Percentiles rank a stretch among this genome's conserved stretches.
Evolutionary conservation across 2,888 invertebrate genomes (phyloP).

Genomic region (Oligia fasciuncula): DNA sequence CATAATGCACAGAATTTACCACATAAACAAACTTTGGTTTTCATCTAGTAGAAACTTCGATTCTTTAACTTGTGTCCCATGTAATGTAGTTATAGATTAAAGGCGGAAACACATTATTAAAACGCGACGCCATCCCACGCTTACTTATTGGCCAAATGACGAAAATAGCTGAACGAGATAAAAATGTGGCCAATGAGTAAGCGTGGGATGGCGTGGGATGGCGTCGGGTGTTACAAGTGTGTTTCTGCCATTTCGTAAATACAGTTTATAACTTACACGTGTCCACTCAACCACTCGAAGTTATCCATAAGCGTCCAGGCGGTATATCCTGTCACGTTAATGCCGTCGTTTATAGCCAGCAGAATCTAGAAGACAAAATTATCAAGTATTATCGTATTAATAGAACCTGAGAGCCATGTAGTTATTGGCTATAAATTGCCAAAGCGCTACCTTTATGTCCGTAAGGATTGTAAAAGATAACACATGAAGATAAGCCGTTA

Average conservation of each 20-base stretch:
- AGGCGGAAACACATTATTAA: too few relatives aligned
- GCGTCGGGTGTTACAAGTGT: too few relatives aligned
- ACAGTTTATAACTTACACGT: slow-evolving; percentile 63
- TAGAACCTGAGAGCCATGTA: too few relatives aligned
- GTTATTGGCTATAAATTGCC: neutral
- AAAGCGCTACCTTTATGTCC: neutral
- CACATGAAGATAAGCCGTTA: neutral
- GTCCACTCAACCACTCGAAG: slow-evolving; percentile 90
- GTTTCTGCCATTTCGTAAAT: too few relatives aligned
- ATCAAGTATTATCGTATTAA: neutral
- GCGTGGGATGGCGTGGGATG: too few relatives aligned
- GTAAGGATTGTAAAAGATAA: neutral
- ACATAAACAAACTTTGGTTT: neutral
- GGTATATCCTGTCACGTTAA: slow-evolving; percentile 88
- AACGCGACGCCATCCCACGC: too few relatives aligned
- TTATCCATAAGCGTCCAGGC: slow-evolving; percentile 91
- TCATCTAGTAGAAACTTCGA: neutral
- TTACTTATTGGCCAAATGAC: too few relatives aligned
- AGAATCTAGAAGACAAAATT: slow-evolving; percentile 69
- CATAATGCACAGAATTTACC: neutral
- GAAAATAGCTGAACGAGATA: too few relatives aligned
- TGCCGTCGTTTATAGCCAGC: slow-evolving; percentile 81
- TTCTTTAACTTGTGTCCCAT: neutral
- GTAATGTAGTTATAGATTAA: neutral
- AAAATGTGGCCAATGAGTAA: too few relatives aligned